Evolutionary conservation across 2,797 vertebrate species (phyloP), one percentile per base, ranked within the genome.

Genomic region (Onychomys torridus): DNA sequence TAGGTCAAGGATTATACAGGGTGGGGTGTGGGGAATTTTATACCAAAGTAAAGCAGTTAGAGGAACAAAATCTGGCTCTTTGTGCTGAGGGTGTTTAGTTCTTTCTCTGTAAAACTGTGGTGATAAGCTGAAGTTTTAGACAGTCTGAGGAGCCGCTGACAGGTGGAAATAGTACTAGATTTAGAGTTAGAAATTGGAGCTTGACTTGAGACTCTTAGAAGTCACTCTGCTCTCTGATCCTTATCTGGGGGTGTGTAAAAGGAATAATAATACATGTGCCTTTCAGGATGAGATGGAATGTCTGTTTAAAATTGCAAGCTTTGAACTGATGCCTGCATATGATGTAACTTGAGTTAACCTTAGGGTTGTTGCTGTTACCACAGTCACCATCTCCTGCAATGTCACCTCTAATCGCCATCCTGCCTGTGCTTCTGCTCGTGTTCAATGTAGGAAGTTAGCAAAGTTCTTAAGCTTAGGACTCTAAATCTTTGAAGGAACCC

Each of bases 51-150:
- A 34, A 40, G 7, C 43, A 81, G 23, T 95, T 23, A 37, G 49
- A 79, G n/a, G 57, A 93, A 81, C 92, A 97, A 93, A 96, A 27
- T 25, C 78, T 82, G 7, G 2, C 11, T 61, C 27, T 87, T 2
- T 46, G 11, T 86, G 69, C 17, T 67, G 6, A n/a, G 40, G 13
- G 29, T 13, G 0, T 67, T 78, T 65, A 27, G 49, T 49, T 90
- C 27, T 90, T 92, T 92, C 34, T 55, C 29, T 85, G 77, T 37
- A 73, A 89, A 93, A 75, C 4, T 3, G 0, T 46, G 73, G 89
- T 43, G 78, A 29, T 29, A 57, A n/a, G 37, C 43, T 73, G 32
- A 57, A 49, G 61, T 65, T 82, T 96, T 86, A 73, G 90, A 69
- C 57, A 95, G 49, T 73, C 86, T 71, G 37, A 90, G 84, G 93